Evolutionary conservation across 2,113 vertebrate genomes (phyloP).

Genomic region (Ictalurus punctatus): DNA sequence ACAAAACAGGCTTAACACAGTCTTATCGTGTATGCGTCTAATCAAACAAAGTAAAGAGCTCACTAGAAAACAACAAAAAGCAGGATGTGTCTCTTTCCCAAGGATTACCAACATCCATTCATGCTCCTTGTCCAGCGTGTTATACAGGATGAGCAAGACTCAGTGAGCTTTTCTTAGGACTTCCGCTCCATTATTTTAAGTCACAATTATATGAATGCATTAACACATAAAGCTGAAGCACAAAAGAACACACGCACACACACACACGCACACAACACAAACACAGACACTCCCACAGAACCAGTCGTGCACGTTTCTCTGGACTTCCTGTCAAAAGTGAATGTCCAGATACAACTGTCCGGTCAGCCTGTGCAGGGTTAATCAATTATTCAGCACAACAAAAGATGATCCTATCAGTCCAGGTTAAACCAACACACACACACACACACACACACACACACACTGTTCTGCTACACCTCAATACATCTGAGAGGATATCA

Average conservation of each 20-base stretch:
- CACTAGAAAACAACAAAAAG: neutral
- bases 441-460: slow-evolving; percentile 3
- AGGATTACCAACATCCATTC: slow-evolving; percentile 8
- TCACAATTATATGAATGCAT: neutral
- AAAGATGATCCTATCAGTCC: neutral
- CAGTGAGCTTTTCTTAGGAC: neutral
- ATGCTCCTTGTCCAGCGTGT: neutral
- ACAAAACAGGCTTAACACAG: too few relatives aligned
- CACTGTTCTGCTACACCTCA: neutral
- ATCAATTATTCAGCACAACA: slow-evolving; percentile 8
- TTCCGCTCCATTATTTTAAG: neutral
- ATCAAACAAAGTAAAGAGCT: neutral
- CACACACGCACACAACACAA: neutral
- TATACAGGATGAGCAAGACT: neutral
- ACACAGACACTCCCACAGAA: neutral
- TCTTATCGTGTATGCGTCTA: neutral
- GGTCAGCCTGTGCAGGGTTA: neutral
- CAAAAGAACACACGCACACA: neutral
- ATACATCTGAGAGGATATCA: neutral
- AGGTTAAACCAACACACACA: neutral
- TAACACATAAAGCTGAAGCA: neutral
- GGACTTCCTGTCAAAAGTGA: slow-evolving; percentile 15
- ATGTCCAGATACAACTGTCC: slow-evolving; percentile 55
- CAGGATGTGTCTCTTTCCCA: neutral
- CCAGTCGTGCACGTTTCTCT: neutral